These are phyloP conservation scores for Paraplagusia blochii DNA, from an alignment of 2,113 vertebrate species.

Conservation along the genomic window DNA sequence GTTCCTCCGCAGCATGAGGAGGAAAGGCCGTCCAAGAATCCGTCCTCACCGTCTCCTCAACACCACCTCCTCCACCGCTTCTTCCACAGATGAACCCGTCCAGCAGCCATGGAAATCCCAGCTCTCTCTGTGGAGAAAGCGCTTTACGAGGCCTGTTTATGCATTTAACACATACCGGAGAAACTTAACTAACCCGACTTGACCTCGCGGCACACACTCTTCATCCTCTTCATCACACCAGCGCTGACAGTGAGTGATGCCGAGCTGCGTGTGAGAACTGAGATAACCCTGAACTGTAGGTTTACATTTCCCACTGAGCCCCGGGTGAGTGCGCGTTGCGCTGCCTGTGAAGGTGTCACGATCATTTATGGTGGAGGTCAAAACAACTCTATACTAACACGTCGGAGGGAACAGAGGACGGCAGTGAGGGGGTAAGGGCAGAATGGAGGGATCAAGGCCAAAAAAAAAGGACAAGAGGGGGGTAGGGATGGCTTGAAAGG, in stretches of 20 bases:
- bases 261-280: slow-evolving; percentile 9
- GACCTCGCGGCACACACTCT: slow-evolving; percentile 13
- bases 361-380: slow-evolving; percentile 50
- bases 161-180: slow-evolving; percentile 26
- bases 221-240: not conserved
- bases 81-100: slow-evolving; percentile 61
- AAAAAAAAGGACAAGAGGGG: slow-evolving; percentile 8
- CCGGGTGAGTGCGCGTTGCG: slow-evolving; percentile 15
- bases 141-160: slow-evolving; percentile 50
- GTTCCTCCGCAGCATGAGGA: slow-evolving; percentile 42
- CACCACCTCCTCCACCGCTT: slow-evolving; percentile 23
- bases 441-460: slow-evolving; percentile 15
- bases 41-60: slow-evolving; percentile 14
- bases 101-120: slow-evolving; percentile 56
- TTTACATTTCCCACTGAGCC: slow-evolving; percentile 14
- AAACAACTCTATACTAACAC: slow-evolving; percentile 38
- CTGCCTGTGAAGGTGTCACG: slow-evolving; percentile 42
- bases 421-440: not conserved
- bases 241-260: slow-evolving; percentile 1
- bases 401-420: not conserved
- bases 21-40: slow-evolving; percentile 60
- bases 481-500: slow-evolving; percentile 48
- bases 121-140: slow-evolving; percentile 44
- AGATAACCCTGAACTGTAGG: slow-evolving; percentile 9
- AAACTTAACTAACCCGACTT: slow-evolving; percentile 12